phyloP scores from a whole-genome alignment of 2,113 vertebrate species.

The Neopipo cinnamomea region DNA sequence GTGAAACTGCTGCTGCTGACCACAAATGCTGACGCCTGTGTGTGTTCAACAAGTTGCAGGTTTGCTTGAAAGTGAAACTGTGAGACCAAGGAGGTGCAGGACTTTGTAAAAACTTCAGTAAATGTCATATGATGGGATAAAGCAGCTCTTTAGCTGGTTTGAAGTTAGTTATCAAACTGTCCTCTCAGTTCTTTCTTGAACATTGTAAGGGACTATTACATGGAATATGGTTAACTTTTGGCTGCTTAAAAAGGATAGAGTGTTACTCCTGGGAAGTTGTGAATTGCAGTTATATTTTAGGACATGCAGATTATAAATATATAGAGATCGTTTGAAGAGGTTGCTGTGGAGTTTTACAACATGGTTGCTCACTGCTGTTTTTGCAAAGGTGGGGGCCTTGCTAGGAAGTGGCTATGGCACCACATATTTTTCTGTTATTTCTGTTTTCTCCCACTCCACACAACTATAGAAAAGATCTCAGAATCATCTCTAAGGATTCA shows the following conservation, averaged over 20 bases:
- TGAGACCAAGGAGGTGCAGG: neutral
- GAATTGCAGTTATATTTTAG: neutral
- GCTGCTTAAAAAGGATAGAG: neutral
- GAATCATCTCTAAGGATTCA: slow-evolving; percentile 82
- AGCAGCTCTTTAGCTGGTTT: neutral
- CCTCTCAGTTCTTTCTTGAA: neutral
- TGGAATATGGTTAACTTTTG: neutral
- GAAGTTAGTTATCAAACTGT: neutral
- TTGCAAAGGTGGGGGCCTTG: neutral
- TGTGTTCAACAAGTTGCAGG: neutral
- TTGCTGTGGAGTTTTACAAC: neutral
- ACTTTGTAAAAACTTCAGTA: neutral
- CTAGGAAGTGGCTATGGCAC: neutral
- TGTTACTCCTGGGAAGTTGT: neutral
- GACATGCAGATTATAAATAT: neutral
- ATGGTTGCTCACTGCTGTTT: neutral
- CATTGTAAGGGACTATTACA: neutral
- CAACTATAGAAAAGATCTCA: slow-evolving; percentile 76
- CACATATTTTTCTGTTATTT: neutral
- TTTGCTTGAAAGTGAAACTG: neutral
- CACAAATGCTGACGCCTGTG: neutral
- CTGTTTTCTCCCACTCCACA: neutral
- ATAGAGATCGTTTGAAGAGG: neutral
- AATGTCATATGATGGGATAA: neutral
- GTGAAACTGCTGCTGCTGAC: neutral